A percentile compares a stretch with the other conserved stretches of the same genome.
Evolutionary conservation across 2,888 invertebrate species (phyloP).

Genomic region (Mylabris sibirica): DNA sequence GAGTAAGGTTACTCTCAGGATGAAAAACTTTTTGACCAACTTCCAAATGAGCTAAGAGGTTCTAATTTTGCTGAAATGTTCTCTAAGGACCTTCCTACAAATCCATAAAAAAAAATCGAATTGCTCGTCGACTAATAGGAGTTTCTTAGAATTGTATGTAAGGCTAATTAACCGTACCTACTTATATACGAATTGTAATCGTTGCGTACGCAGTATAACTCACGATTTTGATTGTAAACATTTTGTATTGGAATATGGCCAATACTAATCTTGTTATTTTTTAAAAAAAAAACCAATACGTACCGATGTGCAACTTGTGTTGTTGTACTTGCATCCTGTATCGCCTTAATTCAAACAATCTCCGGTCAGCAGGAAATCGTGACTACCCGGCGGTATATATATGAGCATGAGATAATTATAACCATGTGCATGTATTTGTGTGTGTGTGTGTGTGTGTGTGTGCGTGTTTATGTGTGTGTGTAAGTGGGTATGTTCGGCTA

Average conservation of each 20-base stretch:
- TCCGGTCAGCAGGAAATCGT: slow-evolving; percentile 35
- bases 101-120: too few relatives aligned
- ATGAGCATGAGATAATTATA: background rate
- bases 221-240: slow-evolving; percentile 1
- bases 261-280: slow-evolving; percentile 2
- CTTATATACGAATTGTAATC: background rate
- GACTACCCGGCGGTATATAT: slow-evolving; percentile 33
- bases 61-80: too few relatives aligned
- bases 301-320: background rate
- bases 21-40: too few relatives aligned
- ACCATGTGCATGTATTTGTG: background rate
- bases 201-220: background rate
- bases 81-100: too few relatives aligned
- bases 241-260: background rate
- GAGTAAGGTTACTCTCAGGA: too few relatives aligned
- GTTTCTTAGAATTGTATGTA: too few relatives aligned
- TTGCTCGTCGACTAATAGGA: too few relatives aligned
- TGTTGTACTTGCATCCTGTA: slow-evolving; percentile 25
- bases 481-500: background rate
- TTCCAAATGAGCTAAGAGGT: too few relatives aligned
- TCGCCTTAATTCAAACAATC: slow-evolving; percentile 36
- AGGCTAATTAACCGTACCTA: background rate
- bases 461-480: background rate
- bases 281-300: background rate
- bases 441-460: background rate